Base-by-base conservation (phyloP, 2,888 invertebrate species). In the Plagiodera versicolora region DNA sequence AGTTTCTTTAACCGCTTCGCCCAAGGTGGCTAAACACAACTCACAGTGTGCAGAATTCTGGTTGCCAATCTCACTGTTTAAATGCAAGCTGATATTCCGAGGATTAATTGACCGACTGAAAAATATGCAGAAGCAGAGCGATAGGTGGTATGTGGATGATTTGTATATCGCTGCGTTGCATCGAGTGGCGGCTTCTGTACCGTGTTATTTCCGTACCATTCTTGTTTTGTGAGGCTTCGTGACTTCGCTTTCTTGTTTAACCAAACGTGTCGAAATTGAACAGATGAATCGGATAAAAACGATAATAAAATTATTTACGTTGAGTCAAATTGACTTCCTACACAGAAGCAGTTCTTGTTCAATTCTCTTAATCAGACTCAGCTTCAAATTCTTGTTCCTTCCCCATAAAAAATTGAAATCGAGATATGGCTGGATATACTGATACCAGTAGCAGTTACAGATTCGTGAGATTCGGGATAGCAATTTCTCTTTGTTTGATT, bases 31-130 rank as follows among this genome's bases (percentile, higher is more conserved):
- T 51, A 24, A 18, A 44, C 55, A 45, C 14, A 50, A 18, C 39
- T 53, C 20, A n/a, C 50, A 16, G 49, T 49, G 60, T 60, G 60
- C 54, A 30, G 55, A 60, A 60, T 55, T 50, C 54, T 50, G 45
- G 11, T 6, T 14, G 9, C 20, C 19, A 39, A 55, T 55, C 54
- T 60, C 54, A 49, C 50, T 47, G 55, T 55, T 55, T 60, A 45
- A 39, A 49, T 24, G 55, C 55, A 16, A 17, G 48, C 48, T 56
- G 18, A 11, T 14, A 48, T 28, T 35, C 16, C 39, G 28, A 30
- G 16, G 45, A 49, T 49, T 56, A 56, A 56, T 56, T 48, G 20
- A 49, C 16, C 39, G 39, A 39, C n/a, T 14, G 39, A 1, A 14
- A 39, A 39, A 39, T 39, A 39, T 14, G 39, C 3, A n/a, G 39